A percentile compares a stretch with the other conserved stretches of the same genome.
phyloP scores from a whole-genome alignment of 2,113 vertebrate genomes.

The Phyllostomus hastatus region DNA sequence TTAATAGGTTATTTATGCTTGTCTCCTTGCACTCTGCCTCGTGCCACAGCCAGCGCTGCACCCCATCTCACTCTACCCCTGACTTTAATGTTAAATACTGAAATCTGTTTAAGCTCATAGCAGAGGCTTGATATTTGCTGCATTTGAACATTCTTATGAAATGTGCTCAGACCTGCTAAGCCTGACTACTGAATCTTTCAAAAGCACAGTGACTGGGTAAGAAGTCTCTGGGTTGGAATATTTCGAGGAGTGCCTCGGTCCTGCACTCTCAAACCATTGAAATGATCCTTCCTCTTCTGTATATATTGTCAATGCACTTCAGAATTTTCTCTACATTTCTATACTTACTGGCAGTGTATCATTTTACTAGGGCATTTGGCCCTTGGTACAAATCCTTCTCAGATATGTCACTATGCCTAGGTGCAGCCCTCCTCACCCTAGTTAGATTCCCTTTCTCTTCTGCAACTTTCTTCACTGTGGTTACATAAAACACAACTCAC shows the following conservation, averaged over 20 bases:
- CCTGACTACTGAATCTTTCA: background rate
- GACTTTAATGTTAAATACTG: background rate
- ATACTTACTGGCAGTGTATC: background rate
- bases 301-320: background rate
- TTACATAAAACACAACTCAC: background rate
- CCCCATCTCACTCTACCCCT: background rate
- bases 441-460: background rate
- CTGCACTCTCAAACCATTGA: background rate
- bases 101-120: background rate
- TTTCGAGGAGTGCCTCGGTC: background rate
- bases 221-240: background rate
- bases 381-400: background rate
- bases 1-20: background rate
- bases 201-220: background rate
- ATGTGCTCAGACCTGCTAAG: background rate
- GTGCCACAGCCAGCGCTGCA: background rate
- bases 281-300: background rate
- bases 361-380: background rate
- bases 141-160: background rate
- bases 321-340: background rate
- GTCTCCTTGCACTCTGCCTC: background rate
- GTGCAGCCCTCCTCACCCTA: background rate
- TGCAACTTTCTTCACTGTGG: background rate
- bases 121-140: background rate
- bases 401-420: background rate